Percentiles rank a stretch among this genome's conserved stretches.
Evolutionary conservation across 2,888 invertebrate species (phyloP).

Genomic region (Hirtodrosophila histrioides): DNA sequence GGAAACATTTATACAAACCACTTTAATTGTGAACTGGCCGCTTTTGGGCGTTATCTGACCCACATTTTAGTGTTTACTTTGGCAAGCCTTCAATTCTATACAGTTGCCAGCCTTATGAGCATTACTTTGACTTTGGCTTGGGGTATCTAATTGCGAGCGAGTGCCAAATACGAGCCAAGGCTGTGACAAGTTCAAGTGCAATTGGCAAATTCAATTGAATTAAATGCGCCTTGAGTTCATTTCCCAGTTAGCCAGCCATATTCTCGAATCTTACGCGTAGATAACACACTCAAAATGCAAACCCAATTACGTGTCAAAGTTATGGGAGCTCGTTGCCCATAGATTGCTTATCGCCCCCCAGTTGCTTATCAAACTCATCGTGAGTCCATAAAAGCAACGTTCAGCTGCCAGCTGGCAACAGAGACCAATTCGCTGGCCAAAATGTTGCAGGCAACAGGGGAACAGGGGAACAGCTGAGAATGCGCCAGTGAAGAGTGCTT

Average conservation of each 20-base stretch:
- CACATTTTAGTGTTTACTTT: constrained; percentile 41
- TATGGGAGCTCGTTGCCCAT: constrained; percentile 9
- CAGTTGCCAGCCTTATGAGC: constrained; percentile 35
- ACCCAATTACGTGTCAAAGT: constrained; percentile 50
- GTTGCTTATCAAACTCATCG: constrained; percentile 37
- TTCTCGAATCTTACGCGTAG: constrained; percentile 21
- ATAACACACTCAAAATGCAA: constrained; percentile 45
- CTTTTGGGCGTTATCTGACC: constrained; percentile 59
- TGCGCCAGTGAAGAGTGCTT: too few species aligned
- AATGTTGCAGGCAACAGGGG: background rate
- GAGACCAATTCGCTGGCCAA: background rate
- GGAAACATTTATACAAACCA: constrained; percentile 7
- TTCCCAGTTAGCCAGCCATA: constrained; percentile 6
- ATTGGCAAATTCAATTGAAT: constrained; percentile 31
- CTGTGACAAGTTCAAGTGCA: constrained; percentile 48
- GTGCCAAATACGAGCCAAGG: constrained; percentile 30
- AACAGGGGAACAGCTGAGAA: too few species aligned
- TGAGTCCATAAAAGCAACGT: constrained; percentile 8
- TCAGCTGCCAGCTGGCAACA: constrained; percentile 18
- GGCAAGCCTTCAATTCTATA: constrained; percentile 39
- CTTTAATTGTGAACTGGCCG: constrained; percentile 9
- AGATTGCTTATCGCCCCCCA: constrained; percentile 51
- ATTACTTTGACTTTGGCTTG: constrained; percentile 3
- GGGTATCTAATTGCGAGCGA: constrained; percentile 31
- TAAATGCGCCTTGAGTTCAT: constrained; percentile 25